A percentile compares a stretch with the other conserved stretches of the same genome.
phyloP scores from a whole-genome alignment of 2,113 vertebrate genomes.

The Naja naja region DNA sequence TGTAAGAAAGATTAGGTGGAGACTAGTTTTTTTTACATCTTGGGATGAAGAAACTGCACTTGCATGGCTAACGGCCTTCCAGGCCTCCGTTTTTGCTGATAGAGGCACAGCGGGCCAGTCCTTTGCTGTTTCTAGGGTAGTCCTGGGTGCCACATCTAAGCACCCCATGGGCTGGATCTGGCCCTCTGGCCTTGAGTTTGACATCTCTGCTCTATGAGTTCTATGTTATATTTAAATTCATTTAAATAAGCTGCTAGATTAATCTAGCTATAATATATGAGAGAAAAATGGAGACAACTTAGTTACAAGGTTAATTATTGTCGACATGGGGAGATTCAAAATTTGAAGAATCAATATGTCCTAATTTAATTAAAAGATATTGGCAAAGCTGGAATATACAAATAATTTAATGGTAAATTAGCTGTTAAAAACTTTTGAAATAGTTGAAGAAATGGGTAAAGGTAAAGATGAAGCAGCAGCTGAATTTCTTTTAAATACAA shows the following conservation, averaged over 20 bases:
- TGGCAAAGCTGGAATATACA: not conserved
- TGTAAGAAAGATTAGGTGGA: not conserved
- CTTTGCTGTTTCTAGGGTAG: no score
- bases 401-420: not conserved
- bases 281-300: not conserved
- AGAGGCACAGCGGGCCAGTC: no score
- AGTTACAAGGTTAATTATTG: not conserved
- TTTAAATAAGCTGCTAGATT: not conserved
- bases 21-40: conserved; percentile 15
- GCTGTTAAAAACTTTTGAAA: not conserved
- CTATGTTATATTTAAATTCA: not conserved
- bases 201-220: not conserved
- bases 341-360: not conserved
- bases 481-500: not conserved
- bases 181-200: no score
- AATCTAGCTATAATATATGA: not conserved
- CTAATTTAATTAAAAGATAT: not conserved
- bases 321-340: not conserved
- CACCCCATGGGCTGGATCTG: no score
- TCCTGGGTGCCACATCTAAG: no score
- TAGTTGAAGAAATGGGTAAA: not conserved
- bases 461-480: not conserved
- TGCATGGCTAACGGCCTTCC: not conserved
- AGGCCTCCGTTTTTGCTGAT: no score
- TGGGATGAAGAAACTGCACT: not conserved